A percentile compares a stretch with the other conserved stretches of the same genome.
These are phyloP conservation scores for Branchellion lobata DNA, from an alignment of 2,888 invertebrate genomes.

Conservation along the genomic window DNA sequence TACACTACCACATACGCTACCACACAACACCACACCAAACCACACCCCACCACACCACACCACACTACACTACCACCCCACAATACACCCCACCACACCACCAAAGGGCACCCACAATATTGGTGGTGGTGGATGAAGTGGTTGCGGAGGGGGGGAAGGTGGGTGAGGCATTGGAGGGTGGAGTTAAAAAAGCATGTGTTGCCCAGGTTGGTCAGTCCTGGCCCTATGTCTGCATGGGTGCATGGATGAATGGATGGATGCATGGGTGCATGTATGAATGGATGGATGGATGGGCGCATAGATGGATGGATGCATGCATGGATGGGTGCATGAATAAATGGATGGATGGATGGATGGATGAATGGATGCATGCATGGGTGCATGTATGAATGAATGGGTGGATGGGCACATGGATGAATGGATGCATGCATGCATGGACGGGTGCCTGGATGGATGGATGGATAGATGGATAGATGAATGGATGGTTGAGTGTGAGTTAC, in stretches of 20 bases:
- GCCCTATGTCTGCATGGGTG: conserved; percentile 9
- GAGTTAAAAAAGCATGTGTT: conserved; percentile 98
- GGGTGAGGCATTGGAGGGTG: conserved; percentile 72
- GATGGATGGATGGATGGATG: conserved; percentile 39
- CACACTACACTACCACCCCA: neutral
- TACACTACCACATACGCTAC: too few relatives aligned
- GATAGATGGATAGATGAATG: too few relatives aligned
- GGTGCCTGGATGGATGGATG: too few relatives aligned
- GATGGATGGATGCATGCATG: neutral
- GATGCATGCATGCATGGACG: too few relatives aligned
- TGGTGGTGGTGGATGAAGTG: neutral
- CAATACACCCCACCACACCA: neutral
- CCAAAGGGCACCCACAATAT: conserved; percentile 1
- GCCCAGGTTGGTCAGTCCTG: conserved; percentile 87
- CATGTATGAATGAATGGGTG: conserved; percentile 31
- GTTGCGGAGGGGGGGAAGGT: conserved; percentile 62
- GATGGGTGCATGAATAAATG: too few relatives aligned
- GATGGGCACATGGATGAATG: neutral
- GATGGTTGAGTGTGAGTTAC: too few relatives aligned
- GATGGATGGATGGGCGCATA: neutral
- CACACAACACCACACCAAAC: neutral
- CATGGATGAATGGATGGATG: neutral
- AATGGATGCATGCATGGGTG: conserved; percentile 34
- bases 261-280: neutral
- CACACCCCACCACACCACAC: too few relatives aligned